Percentiles rank a stretch among this genome's conserved stretches.
These are phyloP conservation scores for Platyscapa corneri DNA, from an alignment of 1,140 invertebrate genomes.

Conservation along the genomic window DNA sequence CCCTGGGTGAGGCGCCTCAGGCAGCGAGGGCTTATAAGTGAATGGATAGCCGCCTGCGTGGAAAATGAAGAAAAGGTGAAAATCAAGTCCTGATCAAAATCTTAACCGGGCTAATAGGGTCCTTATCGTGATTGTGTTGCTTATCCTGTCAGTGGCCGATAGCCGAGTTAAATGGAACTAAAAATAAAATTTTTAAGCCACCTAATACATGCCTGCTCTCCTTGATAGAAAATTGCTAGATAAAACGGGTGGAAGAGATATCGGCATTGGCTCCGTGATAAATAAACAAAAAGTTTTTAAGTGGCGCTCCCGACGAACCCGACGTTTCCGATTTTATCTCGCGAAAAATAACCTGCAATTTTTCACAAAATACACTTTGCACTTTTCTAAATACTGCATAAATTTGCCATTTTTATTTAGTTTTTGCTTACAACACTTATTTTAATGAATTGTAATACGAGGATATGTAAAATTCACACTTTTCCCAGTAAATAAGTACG, in stretches of 20 bases:
- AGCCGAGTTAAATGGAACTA: neutral
- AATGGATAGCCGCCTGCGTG: neutral
- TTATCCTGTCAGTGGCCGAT: neutral
- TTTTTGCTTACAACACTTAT: neutral
- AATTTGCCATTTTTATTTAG: neutral
- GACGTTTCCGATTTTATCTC: neutral
- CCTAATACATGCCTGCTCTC: too few species aligned
- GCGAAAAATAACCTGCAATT: neutral
- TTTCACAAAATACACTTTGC: neutral
- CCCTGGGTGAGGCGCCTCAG: neutral
- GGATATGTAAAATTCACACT: slow-evolving; percentile 8
- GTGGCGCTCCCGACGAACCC: neutral
- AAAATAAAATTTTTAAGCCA: neutral
- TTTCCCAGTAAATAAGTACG: slow-evolving; percentile 1
- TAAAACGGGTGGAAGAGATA: too few species aligned
- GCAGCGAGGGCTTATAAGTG: neutral
- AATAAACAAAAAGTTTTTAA: neutral
- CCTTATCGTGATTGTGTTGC: neutral
- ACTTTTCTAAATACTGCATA: neutral
- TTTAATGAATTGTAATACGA: neutral
- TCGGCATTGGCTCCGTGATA: neutral
- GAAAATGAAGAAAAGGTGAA: slow-evolving; percentile 17
- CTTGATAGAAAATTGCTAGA: neutral
- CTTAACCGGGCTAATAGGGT: neutral
- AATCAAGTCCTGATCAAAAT: neutral